phyloP scores from a whole-genome alignment of 2,797 vertebrate species.

The Siniperca undulata region DNA sequence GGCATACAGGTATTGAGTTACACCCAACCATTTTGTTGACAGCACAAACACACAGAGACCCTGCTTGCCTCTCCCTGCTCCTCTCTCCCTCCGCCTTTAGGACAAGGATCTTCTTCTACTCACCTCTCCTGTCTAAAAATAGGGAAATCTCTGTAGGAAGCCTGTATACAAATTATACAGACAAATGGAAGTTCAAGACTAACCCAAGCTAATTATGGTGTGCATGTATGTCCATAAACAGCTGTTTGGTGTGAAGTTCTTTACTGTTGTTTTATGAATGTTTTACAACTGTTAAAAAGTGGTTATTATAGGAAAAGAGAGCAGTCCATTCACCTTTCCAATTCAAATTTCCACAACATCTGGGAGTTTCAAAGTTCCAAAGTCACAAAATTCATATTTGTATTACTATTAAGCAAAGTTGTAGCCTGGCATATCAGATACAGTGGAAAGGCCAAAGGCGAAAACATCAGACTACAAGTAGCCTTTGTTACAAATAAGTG shows the following conservation, averaged over 20 bases:
- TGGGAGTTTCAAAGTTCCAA: neutral
- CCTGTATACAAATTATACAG: slow-evolving; percentile 15
- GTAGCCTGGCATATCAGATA: neutral
- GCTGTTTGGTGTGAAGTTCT: neutral
- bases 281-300: neutral
- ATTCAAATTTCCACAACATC: neutral
- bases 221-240: neutral
- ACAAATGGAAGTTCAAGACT: slow-evolving; percentile 25
- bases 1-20: slow-evolving; percentile 61
- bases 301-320: neutral
- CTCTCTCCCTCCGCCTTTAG: slow-evolving; percentile 45
- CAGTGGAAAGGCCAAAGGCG: neutral
- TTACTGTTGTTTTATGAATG: neutral
- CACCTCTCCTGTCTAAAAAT: slow-evolving; percentile 66
- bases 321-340: neutral
- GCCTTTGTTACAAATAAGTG: neutral
- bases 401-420: neutral
- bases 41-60: slow-evolving; percentile 29
- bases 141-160: slow-evolving; percentile 33
- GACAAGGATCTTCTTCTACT: slow-evolving; percentile 32
- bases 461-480: neutral
- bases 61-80: neutral
- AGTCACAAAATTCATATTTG: neutral
- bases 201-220: slow-evolving; percentile 12
- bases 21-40: slow-evolving; percentile 50